Evolutionary conservation across 2,888 invertebrate genomes (phyloP).

Genomic region (Anodontia alba): DNA sequence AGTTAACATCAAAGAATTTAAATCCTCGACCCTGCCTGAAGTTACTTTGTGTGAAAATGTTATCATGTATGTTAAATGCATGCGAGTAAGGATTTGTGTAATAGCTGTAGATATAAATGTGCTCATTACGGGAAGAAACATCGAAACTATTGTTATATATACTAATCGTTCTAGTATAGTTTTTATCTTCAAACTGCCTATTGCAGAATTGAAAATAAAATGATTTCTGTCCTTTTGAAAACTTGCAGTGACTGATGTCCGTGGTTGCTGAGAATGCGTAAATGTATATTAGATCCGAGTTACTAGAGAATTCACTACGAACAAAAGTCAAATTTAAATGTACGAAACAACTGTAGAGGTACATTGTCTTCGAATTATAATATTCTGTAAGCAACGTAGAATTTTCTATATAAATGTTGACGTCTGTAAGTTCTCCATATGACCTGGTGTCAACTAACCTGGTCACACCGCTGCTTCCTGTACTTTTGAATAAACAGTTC

Average conservation of each 20-base stretch:
- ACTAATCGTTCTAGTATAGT: background rate
- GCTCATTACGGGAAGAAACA: background rate
- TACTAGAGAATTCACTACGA: background rate
- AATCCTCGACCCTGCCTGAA: no score
- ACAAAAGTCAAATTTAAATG: background rate
- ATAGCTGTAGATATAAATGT: constrained; percentile 6
- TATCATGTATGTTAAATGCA: background rate
- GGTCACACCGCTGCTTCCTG: background rate
- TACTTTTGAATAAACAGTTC: background rate
- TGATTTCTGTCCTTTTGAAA: background rate
- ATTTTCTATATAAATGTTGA: background rate
- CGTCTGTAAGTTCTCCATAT: background rate
- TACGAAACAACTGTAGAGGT: background rate
- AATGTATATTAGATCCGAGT: background rate
- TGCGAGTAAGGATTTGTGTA: background rate
- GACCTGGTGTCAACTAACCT: background rate
- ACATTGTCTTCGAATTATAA: background rate
- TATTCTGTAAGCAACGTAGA: background rate
- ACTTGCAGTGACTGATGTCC: background rate
- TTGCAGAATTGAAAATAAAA: constrained; percentile 19
- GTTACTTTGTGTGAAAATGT: background rate
- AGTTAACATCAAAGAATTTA: no score
- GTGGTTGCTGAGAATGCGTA: background rate
- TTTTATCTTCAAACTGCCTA: background rate
- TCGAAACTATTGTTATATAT: constrained; percentile 29